phyloP scores from a whole-genome alignment of 2,888 invertebrate genomes.

The Pedicia rivosa region DNA sequence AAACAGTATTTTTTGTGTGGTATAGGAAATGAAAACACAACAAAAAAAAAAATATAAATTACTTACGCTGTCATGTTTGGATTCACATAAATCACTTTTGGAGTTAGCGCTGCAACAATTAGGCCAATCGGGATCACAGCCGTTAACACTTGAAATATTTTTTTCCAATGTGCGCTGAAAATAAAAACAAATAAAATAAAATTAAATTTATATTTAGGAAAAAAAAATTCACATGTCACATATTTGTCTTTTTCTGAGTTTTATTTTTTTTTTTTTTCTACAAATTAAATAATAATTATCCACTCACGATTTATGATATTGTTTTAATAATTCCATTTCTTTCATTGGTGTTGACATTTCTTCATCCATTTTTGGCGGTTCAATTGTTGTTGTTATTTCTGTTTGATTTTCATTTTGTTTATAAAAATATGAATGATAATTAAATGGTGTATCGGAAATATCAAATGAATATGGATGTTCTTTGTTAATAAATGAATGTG shows the following conservation, averaged over 20 bases:
- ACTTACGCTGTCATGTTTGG: conserved; percentile 14
- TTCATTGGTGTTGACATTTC: too few species aligned
- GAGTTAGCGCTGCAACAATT: conserved; percentile 51
- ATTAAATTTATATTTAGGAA: too few species aligned
- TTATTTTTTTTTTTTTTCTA: too few species aligned
- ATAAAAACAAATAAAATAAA: conserved; percentile 4
- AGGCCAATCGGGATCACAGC: conserved; percentile 55
- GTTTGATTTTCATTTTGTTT: neutral
- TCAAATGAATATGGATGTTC: conserved; percentile 3
- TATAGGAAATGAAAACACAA: too few species aligned
- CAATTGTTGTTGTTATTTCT: too few species aligned
- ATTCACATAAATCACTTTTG: conserved; percentile 44
- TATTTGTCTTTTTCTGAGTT: too few species aligned
- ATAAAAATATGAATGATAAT: neutral
- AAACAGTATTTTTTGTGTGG: too few species aligned
- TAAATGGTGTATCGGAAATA: neutral
- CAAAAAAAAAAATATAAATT: neutral
- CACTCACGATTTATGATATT: too few species aligned
- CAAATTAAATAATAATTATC: too few species aligned
- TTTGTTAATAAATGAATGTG: neutral
- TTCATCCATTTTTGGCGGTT: too few species aligned
- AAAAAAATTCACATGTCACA: too few species aligned
- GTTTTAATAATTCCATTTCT: too few species aligned
- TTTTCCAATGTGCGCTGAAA: conserved; percentile 40
- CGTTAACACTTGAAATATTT: conserved; percentile 44